Conservation (phyloP, 2,888 invertebrate genomes). For the Ferrisia virgata region DNA sequence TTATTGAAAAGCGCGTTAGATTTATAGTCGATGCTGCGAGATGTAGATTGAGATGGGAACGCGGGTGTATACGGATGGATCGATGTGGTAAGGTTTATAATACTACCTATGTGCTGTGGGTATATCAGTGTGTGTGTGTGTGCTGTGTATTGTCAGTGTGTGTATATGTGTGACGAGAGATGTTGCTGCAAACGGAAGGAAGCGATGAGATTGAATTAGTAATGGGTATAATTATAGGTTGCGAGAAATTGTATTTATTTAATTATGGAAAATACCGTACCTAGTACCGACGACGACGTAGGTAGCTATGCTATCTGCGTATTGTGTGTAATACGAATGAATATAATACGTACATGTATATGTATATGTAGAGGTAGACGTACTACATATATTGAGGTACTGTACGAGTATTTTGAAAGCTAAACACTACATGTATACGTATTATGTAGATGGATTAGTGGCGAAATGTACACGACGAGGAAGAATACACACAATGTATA, state of each 20-base stretch:
- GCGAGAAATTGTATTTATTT: not conserved
- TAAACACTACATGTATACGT: not conserved
- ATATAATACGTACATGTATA: not conserved
- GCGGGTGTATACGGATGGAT: not conserved
- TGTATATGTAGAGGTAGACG: too few relatives aligned
- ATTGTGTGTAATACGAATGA: too few relatives aligned
- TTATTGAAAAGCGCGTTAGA: not conserved
- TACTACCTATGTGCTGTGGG: too few relatives aligned
- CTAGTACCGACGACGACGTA: too few relatives aligned
- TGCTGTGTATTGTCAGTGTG: too few relatives aligned
- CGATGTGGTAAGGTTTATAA: not conserved
- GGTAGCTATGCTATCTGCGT: not conserved
- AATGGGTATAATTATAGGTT: not conserved
- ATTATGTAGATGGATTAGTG: not conserved
- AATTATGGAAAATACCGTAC: slow-evolving; percentile 6
- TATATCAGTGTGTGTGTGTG: too few relatives aligned
- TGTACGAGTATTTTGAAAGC: not conserved
- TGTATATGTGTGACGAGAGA: not conserved
- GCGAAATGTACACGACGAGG: not conserved
- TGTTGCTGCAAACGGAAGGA: not conserved
- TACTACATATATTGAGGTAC: too few relatives aligned
- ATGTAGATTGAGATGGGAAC: not conserved
- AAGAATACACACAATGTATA: not conserved
- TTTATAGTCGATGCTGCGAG: not conserved
- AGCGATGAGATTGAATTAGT: slow-evolving; percentile 9